A percentile compares a stretch with the other conserved stretches of the same genome.
Conservation (phyloP, 2,113 vertebrate genomes). For the Hippolais icterina region DNA sequence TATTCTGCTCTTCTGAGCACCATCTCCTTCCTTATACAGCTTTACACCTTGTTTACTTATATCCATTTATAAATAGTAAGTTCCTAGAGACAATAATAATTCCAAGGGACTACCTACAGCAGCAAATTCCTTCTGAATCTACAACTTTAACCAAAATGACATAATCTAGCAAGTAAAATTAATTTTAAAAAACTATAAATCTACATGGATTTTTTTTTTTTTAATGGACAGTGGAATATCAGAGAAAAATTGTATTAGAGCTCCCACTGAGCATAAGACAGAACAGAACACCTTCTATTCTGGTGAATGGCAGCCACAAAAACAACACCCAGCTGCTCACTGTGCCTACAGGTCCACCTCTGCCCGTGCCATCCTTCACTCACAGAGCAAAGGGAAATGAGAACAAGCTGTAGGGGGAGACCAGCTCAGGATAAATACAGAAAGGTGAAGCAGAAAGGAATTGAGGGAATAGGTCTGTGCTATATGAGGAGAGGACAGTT, state of each 20-base stretch:
- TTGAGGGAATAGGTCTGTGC: background rate
- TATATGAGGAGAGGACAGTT: background rate
- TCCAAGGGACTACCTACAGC: background rate
- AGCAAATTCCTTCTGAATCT: background rate
- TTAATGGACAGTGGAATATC: background rate
- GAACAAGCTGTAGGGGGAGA: background rate
- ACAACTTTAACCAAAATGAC: background rate
- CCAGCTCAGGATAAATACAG: background rate
- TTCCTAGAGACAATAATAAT: background rate
- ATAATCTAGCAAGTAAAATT: background rate
- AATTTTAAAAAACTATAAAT: background rate
- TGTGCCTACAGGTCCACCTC: background rate
- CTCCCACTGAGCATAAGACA: background rate
- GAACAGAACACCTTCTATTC: background rate
- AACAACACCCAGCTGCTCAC: accelerated
- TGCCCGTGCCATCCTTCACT: background rate
- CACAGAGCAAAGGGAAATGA: background rate
- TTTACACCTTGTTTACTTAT: background rate
- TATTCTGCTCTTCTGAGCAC: background rate
- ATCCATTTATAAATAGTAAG: background rate
- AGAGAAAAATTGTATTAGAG: background rate
- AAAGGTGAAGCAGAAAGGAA: background rate
- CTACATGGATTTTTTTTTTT: background rate
- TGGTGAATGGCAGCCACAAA: background rate
- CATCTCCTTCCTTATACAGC: background rate